Evolutionary conservation across 2,113 vertebrate species (phyloP), one percentile per base, ranked within the genome.

Genomic region (Macroglossus sobrinus): DNA sequence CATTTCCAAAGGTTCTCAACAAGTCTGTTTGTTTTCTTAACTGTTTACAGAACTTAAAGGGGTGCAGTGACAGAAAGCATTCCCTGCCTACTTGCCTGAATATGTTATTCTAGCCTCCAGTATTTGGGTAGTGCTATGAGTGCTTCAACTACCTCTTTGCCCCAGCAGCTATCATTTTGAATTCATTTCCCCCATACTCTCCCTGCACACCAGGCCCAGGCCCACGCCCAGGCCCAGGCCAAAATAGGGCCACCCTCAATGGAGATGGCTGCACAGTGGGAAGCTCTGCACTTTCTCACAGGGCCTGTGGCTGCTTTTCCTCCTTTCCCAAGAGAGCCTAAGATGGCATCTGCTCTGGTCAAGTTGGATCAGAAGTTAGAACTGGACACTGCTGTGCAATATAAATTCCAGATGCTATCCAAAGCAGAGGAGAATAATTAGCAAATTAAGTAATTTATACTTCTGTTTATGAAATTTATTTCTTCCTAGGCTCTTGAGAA

Each of bases 11-110:
- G 16, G 66, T 61, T 85, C 94, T 93, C 55, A 57, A 50, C 59
- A 59, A 84, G 30, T 19, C 68, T 66, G 3, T 66, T 82, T 93
- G 59, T 81, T 93, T 90, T 94, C 89, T 71, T 74, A 88, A 88
- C 21, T 80, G 47, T 24, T 4, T 69, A 16, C 11, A 28, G 76
- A 80, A 38, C 4, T 50, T 91, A 66, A 61, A 75, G 28, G 9
- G 19, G 11, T 38, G 4, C 7, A 26, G 18, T 80, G 53, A 61
- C 16, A 28, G 35, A 18, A 5, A 26, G 6, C 18, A 5, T 61
- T 15, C 33, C 47, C 10, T 8, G 71, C 30, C 40, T 24, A 7
- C 45, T 61, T 61, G 55, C 30, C 21, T 61, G 22, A 84, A 15
- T 45, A 3, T 61, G 10, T n/a, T 53, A 19, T 26, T 28, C 33